Percentiles rank a stretch among this genome's conserved stretches.
Conservation (phyloP, 2,797 vertebrate genomes). For the Sebastolobus alascanus region DNA sequence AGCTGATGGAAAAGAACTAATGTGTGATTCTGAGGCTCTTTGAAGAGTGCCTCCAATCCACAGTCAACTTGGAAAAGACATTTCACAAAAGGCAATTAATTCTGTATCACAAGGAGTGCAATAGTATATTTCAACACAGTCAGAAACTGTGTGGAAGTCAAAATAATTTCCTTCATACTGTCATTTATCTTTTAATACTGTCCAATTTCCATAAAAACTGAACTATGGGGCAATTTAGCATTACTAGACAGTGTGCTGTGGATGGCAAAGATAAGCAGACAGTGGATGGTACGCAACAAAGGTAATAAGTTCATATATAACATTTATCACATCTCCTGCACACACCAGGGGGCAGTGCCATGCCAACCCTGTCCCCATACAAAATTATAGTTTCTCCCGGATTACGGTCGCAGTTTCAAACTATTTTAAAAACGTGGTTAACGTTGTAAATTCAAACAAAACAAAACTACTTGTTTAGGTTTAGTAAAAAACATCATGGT, state of each 20-base stretch:
- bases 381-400: too few species aligned
- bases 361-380: background rate
- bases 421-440: too few species aligned
- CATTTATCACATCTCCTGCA: background rate
- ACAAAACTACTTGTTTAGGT: too few species aligned
- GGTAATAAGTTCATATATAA: background rate
- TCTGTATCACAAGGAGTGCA: background rate
- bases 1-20: conserved; percentile 20
- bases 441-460: too few species aligned
- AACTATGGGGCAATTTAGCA: background rate
- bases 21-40: conserved; percentile 22
- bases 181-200: conserved; percentile 1
- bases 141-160: background rate
- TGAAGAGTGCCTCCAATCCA: conserved; percentile 14
- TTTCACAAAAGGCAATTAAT: conserved; percentile 22
- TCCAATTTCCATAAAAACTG: background rate
- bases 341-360: background rate
- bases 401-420: too few species aligned
- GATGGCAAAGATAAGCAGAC: background rate
- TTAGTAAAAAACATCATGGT: too few species aligned
- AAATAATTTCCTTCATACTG: background rate
- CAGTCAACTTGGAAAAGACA: conserved; percentile 6
- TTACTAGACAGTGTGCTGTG: background rate
- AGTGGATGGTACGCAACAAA: background rate
- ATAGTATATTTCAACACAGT: background rate